Evolutionary conservation across 2,113 vertebrate genomes (phyloP).

Genomic region (Oxyruncus cristatus): DNA sequence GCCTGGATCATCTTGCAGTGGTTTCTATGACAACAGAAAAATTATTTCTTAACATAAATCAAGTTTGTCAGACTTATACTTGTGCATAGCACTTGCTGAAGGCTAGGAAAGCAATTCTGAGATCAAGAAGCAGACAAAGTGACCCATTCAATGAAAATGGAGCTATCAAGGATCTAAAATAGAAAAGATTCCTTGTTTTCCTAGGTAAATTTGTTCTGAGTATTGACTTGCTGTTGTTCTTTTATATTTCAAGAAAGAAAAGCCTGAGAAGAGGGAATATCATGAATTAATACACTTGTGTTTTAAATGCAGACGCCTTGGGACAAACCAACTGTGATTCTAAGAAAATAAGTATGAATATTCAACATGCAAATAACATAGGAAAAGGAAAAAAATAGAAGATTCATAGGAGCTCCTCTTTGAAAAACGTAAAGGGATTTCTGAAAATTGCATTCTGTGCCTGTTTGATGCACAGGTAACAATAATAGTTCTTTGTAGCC

Average conservation of each 20-base stretch:
- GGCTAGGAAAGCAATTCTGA: conserved; percentile 33
- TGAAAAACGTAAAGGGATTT: background rate
- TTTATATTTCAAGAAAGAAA: background rate
- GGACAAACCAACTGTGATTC: background rate
- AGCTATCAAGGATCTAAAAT: background rate
- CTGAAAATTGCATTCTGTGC: background rate
- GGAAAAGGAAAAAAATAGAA: background rate
- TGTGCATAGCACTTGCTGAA: conserved; percentile 19
- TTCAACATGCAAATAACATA: background rate
- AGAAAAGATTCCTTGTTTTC: background rate
- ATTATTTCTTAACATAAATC: conserved; percentile 56
- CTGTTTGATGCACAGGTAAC: background rate
- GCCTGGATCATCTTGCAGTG: background rate
- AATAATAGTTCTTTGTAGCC: background rate
- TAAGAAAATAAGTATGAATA: background rate
- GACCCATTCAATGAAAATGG: background rate
- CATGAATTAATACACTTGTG: background rate
- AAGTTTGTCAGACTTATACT: conserved; percentile 51
- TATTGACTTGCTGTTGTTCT: background rate
- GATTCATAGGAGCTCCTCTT: background rate
- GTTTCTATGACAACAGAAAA: conserved; percentile 68
- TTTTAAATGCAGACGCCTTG: background rate
- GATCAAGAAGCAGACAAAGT: background rate
- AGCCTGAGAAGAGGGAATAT: background rate
- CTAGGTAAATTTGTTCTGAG: background rate